phyloP scores from a whole-genome alignment of 2,113 vertebrate genomes.

The Telmatochromis sp. region DNA sequence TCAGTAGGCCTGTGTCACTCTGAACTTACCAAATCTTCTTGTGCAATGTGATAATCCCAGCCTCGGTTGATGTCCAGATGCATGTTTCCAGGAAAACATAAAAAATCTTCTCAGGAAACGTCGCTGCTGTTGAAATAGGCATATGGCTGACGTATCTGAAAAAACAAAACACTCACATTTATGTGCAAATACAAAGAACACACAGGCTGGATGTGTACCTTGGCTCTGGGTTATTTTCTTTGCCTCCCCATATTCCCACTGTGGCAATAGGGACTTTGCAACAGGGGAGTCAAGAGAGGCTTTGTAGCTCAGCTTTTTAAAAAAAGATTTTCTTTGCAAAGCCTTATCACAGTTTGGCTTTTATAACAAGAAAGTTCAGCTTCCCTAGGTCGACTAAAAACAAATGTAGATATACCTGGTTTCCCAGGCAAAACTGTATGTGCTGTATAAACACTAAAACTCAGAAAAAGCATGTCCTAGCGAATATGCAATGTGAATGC shows the following conservation, averaged over 20 bases:
- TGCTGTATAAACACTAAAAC: background rate
- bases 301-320: constrained; percentile 1
- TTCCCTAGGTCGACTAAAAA: background rate
- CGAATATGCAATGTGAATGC: background rate
- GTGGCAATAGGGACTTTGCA: background rate
- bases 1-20: background rate
- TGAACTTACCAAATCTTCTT: background rate
- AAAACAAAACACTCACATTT: background rate
- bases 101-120: background rate
- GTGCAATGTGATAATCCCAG: background rate
- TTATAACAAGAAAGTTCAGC: background rate
- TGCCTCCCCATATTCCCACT: background rate
- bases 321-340: background rate
- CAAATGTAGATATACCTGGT: background rate
- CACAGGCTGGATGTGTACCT: background rate
- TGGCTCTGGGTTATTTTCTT: constrained; percentile 8
- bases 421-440: background rate
- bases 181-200: background rate
- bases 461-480: background rate
- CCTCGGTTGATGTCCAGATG: background rate
- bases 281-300: background rate
- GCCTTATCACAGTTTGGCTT: background rate
- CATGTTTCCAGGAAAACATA: background rate
- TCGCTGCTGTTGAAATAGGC: background rate
- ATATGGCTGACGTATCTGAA: background rate